phyloP scores from a whole-genome alignment of 2,113 vertebrate genomes.

The Dissostichus mawsoni region DNA sequence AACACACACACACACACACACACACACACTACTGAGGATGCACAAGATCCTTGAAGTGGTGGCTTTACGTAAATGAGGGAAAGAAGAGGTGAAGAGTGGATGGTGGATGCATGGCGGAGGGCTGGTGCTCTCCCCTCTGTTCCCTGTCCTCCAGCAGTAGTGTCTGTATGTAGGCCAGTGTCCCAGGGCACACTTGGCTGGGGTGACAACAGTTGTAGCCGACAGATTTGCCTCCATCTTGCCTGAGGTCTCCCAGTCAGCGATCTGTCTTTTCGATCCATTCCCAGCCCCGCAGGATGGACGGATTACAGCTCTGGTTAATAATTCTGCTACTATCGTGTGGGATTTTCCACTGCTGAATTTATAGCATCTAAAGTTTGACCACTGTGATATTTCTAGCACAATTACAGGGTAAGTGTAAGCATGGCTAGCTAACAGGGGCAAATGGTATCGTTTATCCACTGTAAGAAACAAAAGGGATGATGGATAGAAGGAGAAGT shows the following conservation, averaged over 20 bases:
- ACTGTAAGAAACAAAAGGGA: not conserved
- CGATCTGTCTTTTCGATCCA: constrained; percentile 77
- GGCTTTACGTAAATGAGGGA: not conserved
- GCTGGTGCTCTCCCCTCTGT: constrained; percentile 57
- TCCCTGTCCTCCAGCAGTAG: constrained; percentile 69
- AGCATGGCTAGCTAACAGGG: not conserved
- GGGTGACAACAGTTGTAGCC: constrained; percentile 85
- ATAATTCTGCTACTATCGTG: constrained; percentile 28
- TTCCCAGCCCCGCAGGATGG: constrained; percentile 68
- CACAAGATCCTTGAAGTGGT: not conserved
- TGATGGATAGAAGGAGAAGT: not conserved
- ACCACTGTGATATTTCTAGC: not conserved
- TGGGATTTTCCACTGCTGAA: constrained; percentile 30
- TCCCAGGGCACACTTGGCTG: constrained; percentile 85
- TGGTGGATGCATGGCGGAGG: constrained; percentile 44
- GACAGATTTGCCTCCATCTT: constrained; percentile 87
- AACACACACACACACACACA: too few species aligned
- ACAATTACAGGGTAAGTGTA: not conserved
- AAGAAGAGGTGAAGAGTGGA: constrained; percentile 45
- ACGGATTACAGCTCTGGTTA: constrained; percentile 65
- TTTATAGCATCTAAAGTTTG: constrained; percentile 1
- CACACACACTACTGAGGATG: too few species aligned
- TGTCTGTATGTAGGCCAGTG: constrained; percentile 86
- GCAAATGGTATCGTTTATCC: not conserved
- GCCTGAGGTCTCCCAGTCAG: constrained; percentile 83